Evolutionary conservation across 2,888 invertebrate genomes (phyloP), one percentile per base, ranked within the genome.

Genomic region (Empis stercorea): DNA sequence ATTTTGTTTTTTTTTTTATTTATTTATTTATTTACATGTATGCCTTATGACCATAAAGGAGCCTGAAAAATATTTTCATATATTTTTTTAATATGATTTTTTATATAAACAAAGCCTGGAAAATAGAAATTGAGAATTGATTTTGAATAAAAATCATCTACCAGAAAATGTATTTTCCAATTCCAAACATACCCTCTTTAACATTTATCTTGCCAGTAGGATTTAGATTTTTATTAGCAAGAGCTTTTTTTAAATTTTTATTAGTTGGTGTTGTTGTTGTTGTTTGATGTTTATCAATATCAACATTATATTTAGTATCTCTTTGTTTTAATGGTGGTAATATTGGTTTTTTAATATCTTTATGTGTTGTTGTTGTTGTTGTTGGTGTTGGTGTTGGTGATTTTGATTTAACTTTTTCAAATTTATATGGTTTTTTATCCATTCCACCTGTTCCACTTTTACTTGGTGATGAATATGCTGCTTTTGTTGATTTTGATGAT

Each of bases 161-260:
- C 82, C 82, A 84, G 80, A 83, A 82, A 71, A 79, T 78, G 80
- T 76, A 79, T 75, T 86, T 86, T 75, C 84, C 84, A 75, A 80
- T 80, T 73, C 83, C 84, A 72, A 84, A 82, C 79, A 83, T 83
- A 79, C 86, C 84, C 74, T 83, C 85, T 65, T 69, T 67, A 50
- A 66, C 63, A 60, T 66, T 68, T 57, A 62, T 59, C 59, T 64
- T 65, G 3, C 14, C 11, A 20, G 61, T 61, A 52, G 54, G 59
- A 54, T n/a, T n/a, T n/a, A 76, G 78, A 56, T 68, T 57, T 65
- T 68, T 68, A 68, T 71, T 55, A 62, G 59, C 49, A 66, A 65
- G 54, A 68, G 65, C 59, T 68, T 71, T 66, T 69, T 72, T 60
- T 51, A 55, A 20, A 20, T 37, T 43, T 48, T 48, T 45, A 32